Evolutionary conservation across 2,113 vertebrate genomes (phyloP).

Genomic region (Varanus salvator): DNA sequence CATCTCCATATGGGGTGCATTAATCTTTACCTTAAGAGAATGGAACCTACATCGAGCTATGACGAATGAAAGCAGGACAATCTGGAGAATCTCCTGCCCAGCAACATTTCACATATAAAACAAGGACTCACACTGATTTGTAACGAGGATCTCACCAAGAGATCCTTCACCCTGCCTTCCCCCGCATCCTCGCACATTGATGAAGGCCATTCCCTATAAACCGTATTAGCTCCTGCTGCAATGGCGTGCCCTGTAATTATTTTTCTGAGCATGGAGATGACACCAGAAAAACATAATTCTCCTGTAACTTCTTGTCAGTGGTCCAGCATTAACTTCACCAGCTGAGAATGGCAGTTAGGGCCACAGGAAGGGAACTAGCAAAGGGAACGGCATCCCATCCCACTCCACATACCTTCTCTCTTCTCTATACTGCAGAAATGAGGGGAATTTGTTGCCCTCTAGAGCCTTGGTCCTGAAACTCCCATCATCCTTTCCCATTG

Average conservation of each 20-base stretch:
- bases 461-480: not conserved
- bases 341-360: not conserved
- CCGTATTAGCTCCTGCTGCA: not conserved
- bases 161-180: not conserved
- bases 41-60: not conserved
- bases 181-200: not conserved
- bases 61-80: constrained; percentile 11
- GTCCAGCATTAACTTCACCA: not conserved
- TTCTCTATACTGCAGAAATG: not conserved
- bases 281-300: not conserved
- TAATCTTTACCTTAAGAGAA: constrained; percentile 48
- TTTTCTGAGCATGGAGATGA: not conserved
- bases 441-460: not conserved
- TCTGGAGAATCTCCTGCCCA: not conserved
- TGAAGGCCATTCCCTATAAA: not conserved
- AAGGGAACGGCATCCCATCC: not conserved
- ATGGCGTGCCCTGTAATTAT: not conserved
- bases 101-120: not conserved
- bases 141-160: not conserved
- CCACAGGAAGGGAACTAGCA: not conserved
- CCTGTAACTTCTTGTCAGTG: not conserved
- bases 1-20: constrained; percentile 44
- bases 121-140: not conserved
- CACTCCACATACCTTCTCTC: not conserved
- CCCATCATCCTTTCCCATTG: not conserved